Conservation (phyloP, 2,888 invertebrate species). For the Kryphioiulus occultus region DNA sequence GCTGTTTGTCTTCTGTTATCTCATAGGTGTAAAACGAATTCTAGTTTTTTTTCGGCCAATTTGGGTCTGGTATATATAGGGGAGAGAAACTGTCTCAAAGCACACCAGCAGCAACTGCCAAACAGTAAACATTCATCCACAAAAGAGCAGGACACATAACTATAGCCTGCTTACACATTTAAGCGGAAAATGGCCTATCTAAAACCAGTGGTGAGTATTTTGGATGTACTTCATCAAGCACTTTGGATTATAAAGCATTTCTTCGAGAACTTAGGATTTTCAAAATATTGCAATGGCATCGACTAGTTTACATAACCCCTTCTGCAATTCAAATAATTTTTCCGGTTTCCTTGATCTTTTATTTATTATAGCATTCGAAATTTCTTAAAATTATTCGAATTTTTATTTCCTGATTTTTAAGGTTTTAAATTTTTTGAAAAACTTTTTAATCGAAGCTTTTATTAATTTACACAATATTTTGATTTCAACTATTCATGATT, state of each 20-base stretch:
- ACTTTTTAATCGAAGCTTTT: too few species aligned
- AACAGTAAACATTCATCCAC: conserved; percentile 8
- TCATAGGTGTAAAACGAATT: conserved; percentile 35
- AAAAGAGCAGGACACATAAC: not conserved
- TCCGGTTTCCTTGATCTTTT: not conserved
- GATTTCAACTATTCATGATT: too few species aligned
- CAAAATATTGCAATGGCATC: not conserved
- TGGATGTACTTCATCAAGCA: not conserved
- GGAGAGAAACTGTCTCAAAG: conserved; percentile 38
- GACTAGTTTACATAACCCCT: too few species aligned
- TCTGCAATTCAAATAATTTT: not conserved
- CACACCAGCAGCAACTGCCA: conserved; percentile 35
- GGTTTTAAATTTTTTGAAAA: too few species aligned
- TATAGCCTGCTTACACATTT: conserved; percentile 33
- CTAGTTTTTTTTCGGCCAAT: conserved; percentile 33
- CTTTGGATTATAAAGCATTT: not conserved
- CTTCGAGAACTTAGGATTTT: not conserved
- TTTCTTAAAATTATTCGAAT: too few species aligned
- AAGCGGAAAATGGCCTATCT: conserved; percentile 40
- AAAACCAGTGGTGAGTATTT: conserved; percentile 46
- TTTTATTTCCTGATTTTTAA: too few species aligned
- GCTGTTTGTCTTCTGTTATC: conserved; percentile 37
- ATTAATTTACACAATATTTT: too few species aligned
- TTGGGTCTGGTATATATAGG: conserved; percentile 39
- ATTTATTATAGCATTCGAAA: not conserved